phyloP scores from a whole-genome alignment of 2,888 invertebrate species.

The Helleia helle region DNA sequence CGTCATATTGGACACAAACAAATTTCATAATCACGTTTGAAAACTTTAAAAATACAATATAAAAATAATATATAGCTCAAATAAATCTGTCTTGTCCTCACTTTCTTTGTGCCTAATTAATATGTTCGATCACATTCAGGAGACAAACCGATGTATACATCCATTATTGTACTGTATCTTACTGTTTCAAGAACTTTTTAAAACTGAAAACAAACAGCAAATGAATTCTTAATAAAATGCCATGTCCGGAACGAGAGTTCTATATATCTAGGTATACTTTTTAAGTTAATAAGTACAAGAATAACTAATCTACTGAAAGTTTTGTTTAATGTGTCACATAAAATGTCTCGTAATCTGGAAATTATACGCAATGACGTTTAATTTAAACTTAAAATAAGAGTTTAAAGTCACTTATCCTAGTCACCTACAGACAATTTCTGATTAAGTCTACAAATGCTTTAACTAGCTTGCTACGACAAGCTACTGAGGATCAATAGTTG shows the following conservation, averaged over 20 bases:
- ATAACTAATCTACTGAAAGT: constrained; percentile 27
- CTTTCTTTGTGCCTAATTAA: background rate
- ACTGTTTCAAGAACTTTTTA: too few species aligned
- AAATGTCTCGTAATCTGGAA: background rate
- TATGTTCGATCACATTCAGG: too few species aligned
- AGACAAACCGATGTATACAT: too few species aligned
- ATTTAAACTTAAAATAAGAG: constrained; percentile 4
- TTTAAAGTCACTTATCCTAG: constrained; percentile 31
- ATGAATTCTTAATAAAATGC: background rate
- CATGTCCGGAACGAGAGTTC: background rate
- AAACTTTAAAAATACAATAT: constrained; percentile 8
- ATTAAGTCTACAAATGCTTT: constrained; percentile 69
- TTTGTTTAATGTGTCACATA: constrained; percentile 9
- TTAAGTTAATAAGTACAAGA: constrained; percentile 5
- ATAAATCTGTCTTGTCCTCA: background rate
- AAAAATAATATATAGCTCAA: background rate
- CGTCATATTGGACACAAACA: constrained; percentile 14
- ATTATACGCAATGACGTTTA: background rate
- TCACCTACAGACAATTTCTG: constrained; percentile 46
- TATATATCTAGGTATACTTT: background rate
- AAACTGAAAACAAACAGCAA: too few species aligned
- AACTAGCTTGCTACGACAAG: constrained; percentile 69
- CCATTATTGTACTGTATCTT: too few species aligned
- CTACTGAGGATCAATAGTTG: constrained; percentile 34
- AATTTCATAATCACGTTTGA: background rate